A percentile compares a stretch with the other conserved stretches of the same genome.
These are phyloP conservation scores for Sinopyrophorus schimmeli DNA, from an alignment of 2,888 invertebrate genomes.

Conservation along the genomic window DNA sequence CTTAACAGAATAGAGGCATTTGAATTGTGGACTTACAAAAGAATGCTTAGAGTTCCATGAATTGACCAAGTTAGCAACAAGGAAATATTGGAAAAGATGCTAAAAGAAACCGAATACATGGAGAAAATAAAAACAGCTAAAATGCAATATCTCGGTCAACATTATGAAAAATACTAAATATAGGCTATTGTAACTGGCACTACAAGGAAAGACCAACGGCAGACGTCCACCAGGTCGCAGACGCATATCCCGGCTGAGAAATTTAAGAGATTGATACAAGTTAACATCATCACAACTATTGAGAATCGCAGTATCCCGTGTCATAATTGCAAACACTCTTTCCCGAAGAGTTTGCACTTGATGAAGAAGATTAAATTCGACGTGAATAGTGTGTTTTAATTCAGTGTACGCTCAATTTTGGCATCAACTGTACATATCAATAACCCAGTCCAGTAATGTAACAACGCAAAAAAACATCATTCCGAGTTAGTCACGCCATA, in stretches of 20 bases:
- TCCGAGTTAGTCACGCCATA: no score
- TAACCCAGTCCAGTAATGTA: no score
- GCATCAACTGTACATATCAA: no score
- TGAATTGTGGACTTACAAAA: slow-evolving; percentile 1
- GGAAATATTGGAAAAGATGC: slow-evolving; percentile 2
- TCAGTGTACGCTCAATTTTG: no score
- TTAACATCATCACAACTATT: background rate
- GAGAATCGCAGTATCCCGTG: background rate
- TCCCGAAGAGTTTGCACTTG: slow-evolving; percentile 7
- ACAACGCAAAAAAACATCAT: no score
- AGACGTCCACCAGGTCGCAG: slow-evolving; percentile 9
- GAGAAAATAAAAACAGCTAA: slow-evolving; percentile 1
- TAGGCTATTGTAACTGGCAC: slow-evolving; percentile 1
- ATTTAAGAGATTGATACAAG: background rate
- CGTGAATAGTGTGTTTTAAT: no score
- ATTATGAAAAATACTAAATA: slow-evolving; percentile 5
- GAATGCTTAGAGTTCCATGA: background rate
- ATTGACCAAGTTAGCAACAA: background rate
- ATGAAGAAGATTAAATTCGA: slow-evolving; percentile 7
- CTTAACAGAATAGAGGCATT: slow-evolving; percentile 1
- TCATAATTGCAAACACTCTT: slow-evolving; percentile 12
- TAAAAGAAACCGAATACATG: background rate
- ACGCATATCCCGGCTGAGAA: slow-evolving; percentile 8
- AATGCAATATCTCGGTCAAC: slow-evolving; percentile 3
- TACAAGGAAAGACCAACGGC: slow-evolving; percentile 4